Conservation (phyloP, 2,888 invertebrate genomes). For the Clanis bilineata region DNA sequence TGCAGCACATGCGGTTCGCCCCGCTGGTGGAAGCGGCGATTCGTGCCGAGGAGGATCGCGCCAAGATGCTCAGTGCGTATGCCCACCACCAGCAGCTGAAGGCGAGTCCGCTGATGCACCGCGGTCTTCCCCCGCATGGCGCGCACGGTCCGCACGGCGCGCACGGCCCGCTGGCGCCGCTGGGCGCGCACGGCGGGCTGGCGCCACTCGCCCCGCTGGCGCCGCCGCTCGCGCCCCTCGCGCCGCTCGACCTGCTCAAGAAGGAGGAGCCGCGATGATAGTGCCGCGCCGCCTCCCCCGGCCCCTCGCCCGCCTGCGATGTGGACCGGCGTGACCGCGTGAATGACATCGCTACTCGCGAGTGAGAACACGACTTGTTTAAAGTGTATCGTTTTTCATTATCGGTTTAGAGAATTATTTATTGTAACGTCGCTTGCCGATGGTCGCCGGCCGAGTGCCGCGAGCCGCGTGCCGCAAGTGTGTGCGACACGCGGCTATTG, state of each 20-base stretch:
- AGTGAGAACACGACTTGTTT: slow-evolving; percentile 56
- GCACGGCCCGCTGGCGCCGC: slow-evolving; percentile 72
- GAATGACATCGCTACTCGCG: slow-evolving; percentile 42
- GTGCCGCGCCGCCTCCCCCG: slow-evolving; percentile 39
- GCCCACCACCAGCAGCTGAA: slow-evolving; percentile 82
- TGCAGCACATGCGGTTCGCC: slow-evolving; percentile 87
- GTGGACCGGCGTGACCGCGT: slow-evolving; percentile 41
- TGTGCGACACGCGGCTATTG: too few relatives aligned
- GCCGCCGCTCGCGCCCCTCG: slow-evolving; percentile 58
- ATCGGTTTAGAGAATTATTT: slow-evolving; percentile 78
- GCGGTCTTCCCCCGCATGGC: slow-evolving; percentile 74
- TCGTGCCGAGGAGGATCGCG: slow-evolving; percentile 90
- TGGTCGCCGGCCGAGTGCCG: background rate
- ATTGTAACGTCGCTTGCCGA: slow-evolving; percentile 69
- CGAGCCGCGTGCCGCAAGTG: slow-evolving; percentile 35
- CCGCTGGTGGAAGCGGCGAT: slow-evolving; percentile 90
- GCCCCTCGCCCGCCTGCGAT: slow-evolving; percentile 34
- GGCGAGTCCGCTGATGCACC: slow-evolving; percentile 71
- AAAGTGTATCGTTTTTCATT: slow-evolving; percentile 52
- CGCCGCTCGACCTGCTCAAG: slow-evolving; percentile 83
- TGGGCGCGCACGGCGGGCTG: slow-evolving; percentile 43
- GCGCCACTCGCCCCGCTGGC: slow-evolving; percentile 49
- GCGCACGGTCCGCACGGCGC: slow-evolving; percentile 59
- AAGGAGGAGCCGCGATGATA: slow-evolving; percentile 83
- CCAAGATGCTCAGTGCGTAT: slow-evolving; percentile 88